Evolutionary conservation across 2,888 invertebrate genomes (phyloP).

Genomic region (Belgica antarctica): DNA sequence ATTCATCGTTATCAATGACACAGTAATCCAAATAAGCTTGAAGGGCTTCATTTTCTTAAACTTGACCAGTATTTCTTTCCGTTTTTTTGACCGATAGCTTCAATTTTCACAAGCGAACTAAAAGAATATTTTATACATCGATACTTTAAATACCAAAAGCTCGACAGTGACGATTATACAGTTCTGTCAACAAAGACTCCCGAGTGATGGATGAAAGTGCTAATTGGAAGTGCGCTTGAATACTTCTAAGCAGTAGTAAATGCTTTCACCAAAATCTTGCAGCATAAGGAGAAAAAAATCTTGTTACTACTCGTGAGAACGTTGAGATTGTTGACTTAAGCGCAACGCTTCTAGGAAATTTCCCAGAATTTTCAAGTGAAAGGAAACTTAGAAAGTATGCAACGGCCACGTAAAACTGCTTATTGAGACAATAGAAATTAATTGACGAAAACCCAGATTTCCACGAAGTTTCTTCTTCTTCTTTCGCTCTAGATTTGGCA

Average conservation of each 20-base stretch:
- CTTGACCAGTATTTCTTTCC: background rate
- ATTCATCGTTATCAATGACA: background rate
- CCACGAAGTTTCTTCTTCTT: background rate
- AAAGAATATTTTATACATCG: conserved; percentile 19
- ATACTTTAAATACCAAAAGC: conserved; percentile 1
- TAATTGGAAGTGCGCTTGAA: no score
- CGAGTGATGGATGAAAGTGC: conserved; percentile 13
- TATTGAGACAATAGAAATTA: background rate
- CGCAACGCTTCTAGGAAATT: no score
- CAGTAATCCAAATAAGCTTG: background rate
- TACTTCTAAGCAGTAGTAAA: background rate
- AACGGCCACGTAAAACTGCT: background rate
- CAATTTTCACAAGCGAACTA: conserved; percentile 16
- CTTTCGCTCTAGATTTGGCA: background rate
- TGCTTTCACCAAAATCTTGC: background rate
- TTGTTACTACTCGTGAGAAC: no score
- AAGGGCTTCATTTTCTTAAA: background rate
- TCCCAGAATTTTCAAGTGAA: no score
- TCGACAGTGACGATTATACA: conserved; percentile 10
- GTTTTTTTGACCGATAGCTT: background rate
- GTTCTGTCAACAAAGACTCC: conserved; percentile 35
- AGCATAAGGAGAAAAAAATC: no score
- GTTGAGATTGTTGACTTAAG: no score
- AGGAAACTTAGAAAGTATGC: background rate
- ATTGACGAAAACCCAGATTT: background rate